phyloP scores from a whole-genome alignment of 2,888 invertebrate genomes.

The Acrocera orbiculus region DNA sequence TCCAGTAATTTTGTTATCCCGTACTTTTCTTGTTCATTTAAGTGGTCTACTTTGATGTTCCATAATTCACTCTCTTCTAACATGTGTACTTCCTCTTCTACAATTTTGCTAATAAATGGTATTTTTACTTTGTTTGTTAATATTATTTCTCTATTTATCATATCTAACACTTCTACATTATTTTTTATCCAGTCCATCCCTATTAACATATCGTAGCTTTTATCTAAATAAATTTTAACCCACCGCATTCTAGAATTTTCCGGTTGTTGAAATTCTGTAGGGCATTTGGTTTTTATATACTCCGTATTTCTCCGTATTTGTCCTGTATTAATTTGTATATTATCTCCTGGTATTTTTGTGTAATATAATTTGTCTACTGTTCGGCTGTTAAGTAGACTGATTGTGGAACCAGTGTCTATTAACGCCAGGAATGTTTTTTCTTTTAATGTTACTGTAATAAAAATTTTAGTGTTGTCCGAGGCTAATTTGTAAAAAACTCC shows the following conservation, averaged over 20 bases:
- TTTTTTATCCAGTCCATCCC: slow-evolving; percentile 6
- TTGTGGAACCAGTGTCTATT: slow-evolving; percentile 3
- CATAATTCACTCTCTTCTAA: slow-evolving; percentile 4
- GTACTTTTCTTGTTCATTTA: slow-evolving; percentile 4
- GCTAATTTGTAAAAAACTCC: too few relatives aligned
- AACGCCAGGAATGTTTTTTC: not conserved
- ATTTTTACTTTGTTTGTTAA: too few relatives aligned
- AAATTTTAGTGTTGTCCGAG: too few relatives aligned
- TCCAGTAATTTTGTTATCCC: slow-evolving; percentile 6
- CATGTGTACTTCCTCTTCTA: slow-evolving; percentile 3
- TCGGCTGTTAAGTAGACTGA: slow-evolving; percentile 5
- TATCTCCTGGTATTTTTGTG: not conserved
- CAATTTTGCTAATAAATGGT: slow-evolving; percentile 4
- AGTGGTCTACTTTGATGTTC: slow-evolving; percentile 6
- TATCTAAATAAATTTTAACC: slow-evolving; percentile 6
- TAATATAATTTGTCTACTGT: not conserved
- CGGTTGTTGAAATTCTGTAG: slow-evolving; percentile 7
- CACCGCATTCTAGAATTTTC: slow-evolving; percentile 6
- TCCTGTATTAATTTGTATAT: not conserved
- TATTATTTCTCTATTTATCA: too few relatives aligned
- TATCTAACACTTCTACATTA: slow-evolving; percentile 5
- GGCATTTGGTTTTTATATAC: slow-evolving; percentile 11
- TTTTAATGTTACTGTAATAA: slow-evolving; percentile 1
- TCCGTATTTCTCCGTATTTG: slow-evolving; percentile 3
- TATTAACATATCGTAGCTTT: slow-evolving; percentile 7